Evolutionary conservation across 2,113 vertebrate species (phyloP), one percentile per base, ranked within the genome.

Genomic region (Hippocampus zosterae): DNA sequence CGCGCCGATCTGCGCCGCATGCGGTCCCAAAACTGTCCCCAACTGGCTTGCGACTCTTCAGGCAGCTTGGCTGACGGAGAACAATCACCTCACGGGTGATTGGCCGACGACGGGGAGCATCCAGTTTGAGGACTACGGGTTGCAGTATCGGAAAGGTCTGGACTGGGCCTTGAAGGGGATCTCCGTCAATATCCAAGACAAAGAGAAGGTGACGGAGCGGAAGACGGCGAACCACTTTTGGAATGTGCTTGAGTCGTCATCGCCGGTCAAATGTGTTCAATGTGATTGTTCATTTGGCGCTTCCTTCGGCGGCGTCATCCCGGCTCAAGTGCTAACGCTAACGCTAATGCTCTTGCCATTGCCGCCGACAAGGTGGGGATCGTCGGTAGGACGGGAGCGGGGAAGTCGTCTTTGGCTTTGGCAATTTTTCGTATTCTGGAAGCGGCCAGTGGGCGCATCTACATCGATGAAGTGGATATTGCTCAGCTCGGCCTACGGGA

Each of bases 391-490:
- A 99, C 96, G 0, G 97, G 97, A 77, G 96, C 97, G 0, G 97
- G 97, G 8, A 98, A 99, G 86, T 99, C 97, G 0, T 98, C 96
- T 0, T 90, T 98, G 1, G 96, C 94, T 0, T 88, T 98, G 66
- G 96, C 95, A 3, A 86, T 99, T 74, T 99, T 99, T 85, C 93
- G 97, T 8, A 98, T 99, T 85, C 95, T 94, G 0, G 97, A 98
- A 82, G 92, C 95, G 0, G 86, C 94, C 0, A 83, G 92, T 70
- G 97, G 97, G 0, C 89, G 93, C 53, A 96, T 99, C 71, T 57
- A 92, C 23, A 93, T 99, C 0, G 97, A 99, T n/a, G 93, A 91
- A 1, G 21, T 95, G 46, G 92, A 97, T 85, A 95, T 99, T 1
- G 89, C 96, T 29, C 81, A 90, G 65, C 92, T 99, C 0, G 97